Evolutionary conservation across 1,140 invertebrate species (phyloP).

Genomic region (Habropoda laboriosa): DNA sequence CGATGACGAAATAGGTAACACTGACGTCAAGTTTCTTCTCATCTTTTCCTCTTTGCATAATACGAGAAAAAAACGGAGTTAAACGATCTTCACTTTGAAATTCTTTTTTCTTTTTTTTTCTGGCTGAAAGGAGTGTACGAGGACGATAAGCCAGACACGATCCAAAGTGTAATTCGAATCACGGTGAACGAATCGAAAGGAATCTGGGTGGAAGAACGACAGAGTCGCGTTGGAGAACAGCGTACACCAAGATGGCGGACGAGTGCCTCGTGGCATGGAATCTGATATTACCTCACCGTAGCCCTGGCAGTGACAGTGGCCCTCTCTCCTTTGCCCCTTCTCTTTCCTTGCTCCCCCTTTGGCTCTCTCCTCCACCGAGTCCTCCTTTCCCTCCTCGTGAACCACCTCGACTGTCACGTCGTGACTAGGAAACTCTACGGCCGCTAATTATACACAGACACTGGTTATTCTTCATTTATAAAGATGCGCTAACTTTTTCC

Average conservation of each 20-base stretch:
- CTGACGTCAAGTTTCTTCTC: too few species aligned
- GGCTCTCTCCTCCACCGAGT: slow-evolving; percentile 36
- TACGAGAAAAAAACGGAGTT: too few species aligned
- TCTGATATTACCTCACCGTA: slow-evolving; percentile 73
- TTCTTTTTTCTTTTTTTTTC: too few species aligned
- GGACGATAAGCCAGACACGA: background rate
- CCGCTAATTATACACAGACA: slow-evolving; percentile 47
- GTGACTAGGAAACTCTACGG: slow-evolving; percentile 48
- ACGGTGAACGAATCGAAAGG: slow-evolving; percentile 31
- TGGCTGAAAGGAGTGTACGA: background rate
- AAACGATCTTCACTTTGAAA: too few species aligned
- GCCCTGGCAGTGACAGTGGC: slow-evolving; percentile 71
- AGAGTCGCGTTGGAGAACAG: slow-evolving; percentile 38
- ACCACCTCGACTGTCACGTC: slow-evolving; percentile 36
- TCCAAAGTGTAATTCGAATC: slow-evolving; percentile 30
- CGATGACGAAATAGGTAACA: background rate
- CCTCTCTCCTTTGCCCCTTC: slow-evolving; percentile 45
- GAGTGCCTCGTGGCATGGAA: slow-evolving; percentile 67
- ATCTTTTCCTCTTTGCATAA: too few species aligned
- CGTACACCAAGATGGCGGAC: slow-evolving; percentile 64
- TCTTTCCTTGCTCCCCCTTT: background rate
- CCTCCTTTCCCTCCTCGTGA: slow-evolving; percentile 46
- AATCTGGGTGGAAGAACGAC: slow-evolving; percentile 15
- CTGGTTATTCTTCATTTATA: slow-evolving; percentile 2
- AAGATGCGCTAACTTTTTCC: background rate